Conservation (phyloP, 2,113 vertebrate genomes). For the Barnardius zonarius region DNA sequence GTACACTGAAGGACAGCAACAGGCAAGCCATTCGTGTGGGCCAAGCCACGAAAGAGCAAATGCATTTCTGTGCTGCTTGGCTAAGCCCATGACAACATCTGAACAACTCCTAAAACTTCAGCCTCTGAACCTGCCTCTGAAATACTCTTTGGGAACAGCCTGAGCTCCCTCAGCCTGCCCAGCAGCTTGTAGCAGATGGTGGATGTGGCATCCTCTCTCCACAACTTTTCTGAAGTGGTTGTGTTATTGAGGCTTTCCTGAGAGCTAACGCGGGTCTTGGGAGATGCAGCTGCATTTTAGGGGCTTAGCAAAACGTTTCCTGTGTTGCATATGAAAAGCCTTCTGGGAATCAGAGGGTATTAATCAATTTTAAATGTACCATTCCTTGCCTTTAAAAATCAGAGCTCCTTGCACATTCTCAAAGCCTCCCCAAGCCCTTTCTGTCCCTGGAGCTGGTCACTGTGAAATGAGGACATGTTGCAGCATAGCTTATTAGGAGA, state of each 20-base stretch:
- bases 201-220: background rate
- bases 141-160: background rate
- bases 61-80: background rate
- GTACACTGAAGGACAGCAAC: fast-evolving
- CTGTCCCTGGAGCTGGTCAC: background rate
- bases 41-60: background rate
- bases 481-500: constrained; percentile 52
- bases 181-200: background rate
- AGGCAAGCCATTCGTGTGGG: background rate
- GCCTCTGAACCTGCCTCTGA: background rate
- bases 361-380: constrained; percentile 57
- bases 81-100: background rate
- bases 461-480: constrained; percentile 46
- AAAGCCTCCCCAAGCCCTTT: background rate
- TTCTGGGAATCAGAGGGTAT: constrained; percentile 43
- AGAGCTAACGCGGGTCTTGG: background rate
- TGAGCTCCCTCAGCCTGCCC: background rate
- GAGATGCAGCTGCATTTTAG: constrained; percentile 51
- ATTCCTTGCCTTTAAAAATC: constrained; percentile 43
- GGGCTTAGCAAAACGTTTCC: constrained; percentile 10
- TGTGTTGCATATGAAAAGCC: constrained; percentile 31
- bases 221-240: background rate
- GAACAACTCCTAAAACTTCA: background rate
- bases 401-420: background rate
- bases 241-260: background rate